Evolutionary conservation across 2,797 vertebrate species (phyloP).

Genomic region (Sebastes trivittatus): DNA sequence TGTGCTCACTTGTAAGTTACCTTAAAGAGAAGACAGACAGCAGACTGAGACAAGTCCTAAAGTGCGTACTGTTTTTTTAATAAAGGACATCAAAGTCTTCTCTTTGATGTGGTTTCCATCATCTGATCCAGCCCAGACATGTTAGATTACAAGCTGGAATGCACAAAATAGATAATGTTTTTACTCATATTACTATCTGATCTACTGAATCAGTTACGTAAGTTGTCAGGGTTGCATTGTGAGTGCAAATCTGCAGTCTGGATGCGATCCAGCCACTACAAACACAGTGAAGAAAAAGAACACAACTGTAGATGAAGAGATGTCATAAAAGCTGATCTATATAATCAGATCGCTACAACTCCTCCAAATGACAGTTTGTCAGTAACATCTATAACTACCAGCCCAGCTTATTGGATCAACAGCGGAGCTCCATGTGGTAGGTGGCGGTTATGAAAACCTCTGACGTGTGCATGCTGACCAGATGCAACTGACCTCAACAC

Average conservation of each 20-base stretch:
- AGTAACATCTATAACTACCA: background rate
- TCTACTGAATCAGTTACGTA: background rate
- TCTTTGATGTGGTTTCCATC: background rate
- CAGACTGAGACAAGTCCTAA: background rate
- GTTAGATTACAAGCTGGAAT: background rate
- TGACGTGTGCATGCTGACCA: conserved; percentile 56
- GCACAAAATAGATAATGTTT: background rate
- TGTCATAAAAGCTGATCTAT: conserved; percentile 7
- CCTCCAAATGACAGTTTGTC: conserved; percentile 7
- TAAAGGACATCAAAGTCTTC: background rate
- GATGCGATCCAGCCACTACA: background rate
- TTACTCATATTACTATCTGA: background rate
- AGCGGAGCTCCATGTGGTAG: conserved; percentile 18
- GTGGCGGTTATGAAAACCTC: conserved; percentile 52
- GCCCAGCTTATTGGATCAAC: background rate
- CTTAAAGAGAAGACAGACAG: background rate
- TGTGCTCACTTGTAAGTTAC: background rate
- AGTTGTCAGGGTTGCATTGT: background rate
- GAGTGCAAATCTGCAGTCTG: background rate
- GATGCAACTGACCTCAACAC: conserved; percentile 58
- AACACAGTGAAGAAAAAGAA: background rate
- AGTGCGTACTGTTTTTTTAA: background rate
- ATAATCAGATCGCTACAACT: conserved; percentile 3
- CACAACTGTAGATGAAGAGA: background rate
- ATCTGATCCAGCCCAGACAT: background rate